Conservation (phyloP, 1,140 invertebrate species). For the Heliconius hewitsoni region DNA sequence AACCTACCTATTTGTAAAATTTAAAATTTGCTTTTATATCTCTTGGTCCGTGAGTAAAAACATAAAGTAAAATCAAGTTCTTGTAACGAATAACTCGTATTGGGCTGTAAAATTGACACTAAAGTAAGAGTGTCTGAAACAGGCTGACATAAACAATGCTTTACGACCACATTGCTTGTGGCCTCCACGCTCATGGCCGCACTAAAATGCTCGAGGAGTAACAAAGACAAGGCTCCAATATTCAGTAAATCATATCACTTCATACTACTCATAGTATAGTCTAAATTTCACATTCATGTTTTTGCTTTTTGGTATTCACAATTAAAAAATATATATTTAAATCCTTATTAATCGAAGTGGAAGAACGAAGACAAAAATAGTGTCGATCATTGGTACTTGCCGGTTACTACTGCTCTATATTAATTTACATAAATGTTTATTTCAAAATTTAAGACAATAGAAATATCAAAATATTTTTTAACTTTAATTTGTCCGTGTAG, state of each 20-base stretch:
- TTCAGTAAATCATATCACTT: constrained; percentile 50
- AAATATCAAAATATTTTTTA: background rate
- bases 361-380: too few relatives aligned
- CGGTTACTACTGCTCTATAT: too few relatives aligned
- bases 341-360: too few relatives aligned
- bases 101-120: constrained; percentile 20
- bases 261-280: background rate
- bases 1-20: background rate
- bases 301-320: too few relatives aligned
- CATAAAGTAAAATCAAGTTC: background rate
- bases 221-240: constrained; percentile 53
- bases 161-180: constrained; percentile 54
- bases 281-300: too few relatives aligned
- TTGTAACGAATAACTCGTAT: constrained; percentile 23
- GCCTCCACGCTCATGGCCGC: constrained; percentile 64
- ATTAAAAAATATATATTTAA: too few relatives aligned
- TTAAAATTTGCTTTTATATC: background rate
- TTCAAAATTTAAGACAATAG: background rate
- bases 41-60: background rate
- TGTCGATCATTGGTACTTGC: too few relatives aligned
- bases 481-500: background rate
- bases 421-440: too few relatives aligned
- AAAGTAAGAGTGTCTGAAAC: constrained; percentile 31
- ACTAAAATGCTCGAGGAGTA: constrained; percentile 68
- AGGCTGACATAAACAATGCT: constrained; percentile 49